Evolutionary conservation across 2,113 vertebrate genomes (phyloP), one percentile per base, ranked within the genome.

Genomic region (Engraulis encrasicolus): DNA sequence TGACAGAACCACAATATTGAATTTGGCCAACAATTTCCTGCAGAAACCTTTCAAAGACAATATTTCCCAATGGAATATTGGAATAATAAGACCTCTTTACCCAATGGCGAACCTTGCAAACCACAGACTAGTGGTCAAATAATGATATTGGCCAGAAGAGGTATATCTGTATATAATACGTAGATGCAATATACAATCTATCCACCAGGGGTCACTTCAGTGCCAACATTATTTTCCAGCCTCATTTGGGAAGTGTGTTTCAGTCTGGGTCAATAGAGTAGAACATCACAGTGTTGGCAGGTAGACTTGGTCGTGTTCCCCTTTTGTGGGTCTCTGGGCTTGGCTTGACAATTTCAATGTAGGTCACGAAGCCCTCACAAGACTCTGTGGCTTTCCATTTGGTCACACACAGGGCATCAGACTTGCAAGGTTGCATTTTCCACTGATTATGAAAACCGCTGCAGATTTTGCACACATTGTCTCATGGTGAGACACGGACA

Each of bases 121-220:
- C 9, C 11, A 2, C n/a, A 66, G 7, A 27, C 58, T 7, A 61
- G n/a, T 4, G 4, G 27, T 74, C 31, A 74, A 74, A 74, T 18
- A 27, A 66, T 14, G 4, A 52, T 18, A 18, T 54, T 3, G 19
- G 52, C 3, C 1, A 34, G 31, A 5, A 45, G 66, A 34, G 27
- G 11, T 74, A 1, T 14, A 18, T 27, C 14, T n/a, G n/a, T n/a
- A n/a, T n/a, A n/a, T n/a, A n/a, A n/a, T n/a, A n/a, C n/a, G 3
- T 12, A 4, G 18, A 15, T 36, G 66, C 66, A 17, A 74, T 74
- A 27, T 31, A 74, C 66, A 74, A 0, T 5, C 4, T 36, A 34
- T 74, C 66, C 66, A 74, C 66, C 66, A 74, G 66, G 34, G 66
- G 66, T 34, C 66, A 34, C 23, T 74, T 74, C 34, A 4, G 66